Evolutionary conservation across 1,140 invertebrate genomes (phyloP), one percentile per base, ranked within the genome.

Genomic region (Drosophila ficusphila): DNA sequence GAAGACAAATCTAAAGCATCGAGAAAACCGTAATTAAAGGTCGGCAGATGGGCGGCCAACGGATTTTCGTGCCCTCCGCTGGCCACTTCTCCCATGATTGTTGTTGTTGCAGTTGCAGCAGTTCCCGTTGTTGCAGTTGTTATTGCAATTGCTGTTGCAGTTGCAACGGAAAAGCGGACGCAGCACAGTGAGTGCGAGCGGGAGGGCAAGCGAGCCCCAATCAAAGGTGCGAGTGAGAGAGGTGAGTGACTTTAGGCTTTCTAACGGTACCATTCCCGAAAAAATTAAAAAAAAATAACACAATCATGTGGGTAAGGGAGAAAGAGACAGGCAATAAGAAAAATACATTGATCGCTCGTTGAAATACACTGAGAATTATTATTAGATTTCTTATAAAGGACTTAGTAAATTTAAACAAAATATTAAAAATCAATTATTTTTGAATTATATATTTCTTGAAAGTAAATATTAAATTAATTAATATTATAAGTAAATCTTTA

Each of bases 1-100:
- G 33, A 33, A 53, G 27, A 8, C 42, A 11, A 25, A 9, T 9
- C 4, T n/a, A 8, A 44, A 23, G 4, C n/a, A 44, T 4, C n/a
- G 41, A 19, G 41, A 19, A 8, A 4, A n/a, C 6, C 41, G 41
- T 8, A 8, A 14, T 44, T 14, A 25, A 44, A 25, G 41, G 41
- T 44, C 18, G 38, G 39, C 60, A 64, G 60, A 64, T 64, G 60
- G 60, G 54, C 60, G 39, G 58, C 54, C 54, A 14, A 61, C 60
- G 60, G 58, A 60, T n/a, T 29, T 18, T 14, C 27, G 18, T 60
- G 58, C 58, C 58, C 58, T 38, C 57, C 54, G 58, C 58, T 60
- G 58, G 58, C 58, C 58, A 64, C 29, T 41, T 27, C 16, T 33
- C 11, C 7, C 52, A 8, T 33, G 36, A 8, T 18, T 18, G 14